phyloP scores from a whole-genome alignment of 2,888 invertebrate species.

The Papilio gigon region DNA sequence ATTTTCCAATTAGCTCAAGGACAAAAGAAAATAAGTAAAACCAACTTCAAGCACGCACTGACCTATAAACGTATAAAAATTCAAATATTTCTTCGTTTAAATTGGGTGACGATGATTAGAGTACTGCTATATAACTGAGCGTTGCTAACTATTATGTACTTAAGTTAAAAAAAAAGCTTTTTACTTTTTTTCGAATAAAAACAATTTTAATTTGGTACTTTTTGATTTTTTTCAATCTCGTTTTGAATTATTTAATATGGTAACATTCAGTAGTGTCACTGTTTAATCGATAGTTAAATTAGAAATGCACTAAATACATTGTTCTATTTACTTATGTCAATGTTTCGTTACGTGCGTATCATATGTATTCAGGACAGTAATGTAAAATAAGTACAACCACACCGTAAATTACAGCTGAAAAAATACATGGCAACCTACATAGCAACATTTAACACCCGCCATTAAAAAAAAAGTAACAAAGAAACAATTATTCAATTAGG shows the following conservation, averaged over 20 bases:
- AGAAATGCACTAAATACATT: background rate
- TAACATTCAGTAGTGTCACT: too few relatives aligned
- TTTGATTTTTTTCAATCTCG: too few relatives aligned
- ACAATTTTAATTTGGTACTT: too few relatives aligned
- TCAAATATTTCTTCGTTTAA: conserved; percentile 21
- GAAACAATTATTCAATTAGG: conserved; percentile 40
- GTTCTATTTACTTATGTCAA: conserved; percentile 2
- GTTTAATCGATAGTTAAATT: too few relatives aligned
- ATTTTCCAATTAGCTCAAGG: conserved; percentile 59
- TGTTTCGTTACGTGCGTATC: background rate
- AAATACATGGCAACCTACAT: conserved; percentile 24
- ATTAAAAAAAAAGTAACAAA: conserved; percentile 39
- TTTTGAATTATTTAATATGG: too few relatives aligned
- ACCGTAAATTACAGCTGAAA: conserved; percentile 15
- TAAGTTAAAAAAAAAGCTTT: too few relatives aligned
- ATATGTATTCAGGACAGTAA: conserved; percentile 21
- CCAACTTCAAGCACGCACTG: conserved; percentile 46
- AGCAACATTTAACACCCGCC: conserved; percentile 29
- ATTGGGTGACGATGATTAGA: conserved; percentile 17
- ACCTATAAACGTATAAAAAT: conserved; percentile 44
- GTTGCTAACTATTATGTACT: background rate
- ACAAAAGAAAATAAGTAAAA: conserved; percentile 44
- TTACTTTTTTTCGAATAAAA: too few relatives aligned
- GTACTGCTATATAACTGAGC: conserved; percentile 15
- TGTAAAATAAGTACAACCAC: conserved; percentile 6